These are phyloP conservation scores for Amblyjoppa proteus DNA, from an alignment of 2,888 invertebrate species.

Conservation along the genomic window DNA sequence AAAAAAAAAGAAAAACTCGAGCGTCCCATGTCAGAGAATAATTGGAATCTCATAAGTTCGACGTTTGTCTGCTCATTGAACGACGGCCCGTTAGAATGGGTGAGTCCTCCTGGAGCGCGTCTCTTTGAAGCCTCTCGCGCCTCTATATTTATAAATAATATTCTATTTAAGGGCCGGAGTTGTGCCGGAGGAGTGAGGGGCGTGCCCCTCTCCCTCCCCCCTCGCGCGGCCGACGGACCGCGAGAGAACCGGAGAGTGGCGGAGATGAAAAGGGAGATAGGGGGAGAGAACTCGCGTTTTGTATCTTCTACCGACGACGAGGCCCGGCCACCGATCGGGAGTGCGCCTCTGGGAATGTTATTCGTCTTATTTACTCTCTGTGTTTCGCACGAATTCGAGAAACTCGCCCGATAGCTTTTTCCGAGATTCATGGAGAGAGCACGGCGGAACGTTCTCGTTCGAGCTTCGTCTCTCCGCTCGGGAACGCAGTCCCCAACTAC, in stretches of 20 bases:
- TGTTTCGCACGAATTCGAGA: neutral
- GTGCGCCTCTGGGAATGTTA: neutral
- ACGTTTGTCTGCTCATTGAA: constrained; percentile 55
- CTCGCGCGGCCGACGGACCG: constrained; percentile 11
- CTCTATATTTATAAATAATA: constrained; percentile 75
- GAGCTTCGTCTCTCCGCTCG: neutral
- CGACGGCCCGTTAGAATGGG: constrained; percentile 64
- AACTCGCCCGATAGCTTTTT: neutral
- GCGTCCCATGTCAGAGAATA: constrained; percentile 63
- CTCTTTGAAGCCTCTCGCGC: constrained; percentile 15
- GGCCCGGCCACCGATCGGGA: neutral
- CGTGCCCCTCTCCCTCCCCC: constrained; percentile 37
- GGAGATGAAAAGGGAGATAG: constrained; percentile 22
- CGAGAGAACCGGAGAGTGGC: neutral
- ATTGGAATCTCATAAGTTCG: constrained; percentile 47
- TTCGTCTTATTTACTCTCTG: neutral
- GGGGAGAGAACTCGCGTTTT: constrained; percentile 52
- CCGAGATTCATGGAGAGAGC: neutral
- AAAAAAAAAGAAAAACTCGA: constrained; percentile 34
- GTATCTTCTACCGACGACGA: constrained; percentile 6
- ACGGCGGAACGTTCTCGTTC: neutral
- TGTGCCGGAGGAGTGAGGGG: constrained; percentile 55
- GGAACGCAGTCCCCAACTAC: neutral
- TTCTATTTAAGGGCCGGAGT: constrained; percentile 72
- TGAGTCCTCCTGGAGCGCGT: constrained; percentile 59